phyloP scores from a whole-genome alignment of 92 coral and sea anemone species.

The Phenganax stokvisi region DNA sequence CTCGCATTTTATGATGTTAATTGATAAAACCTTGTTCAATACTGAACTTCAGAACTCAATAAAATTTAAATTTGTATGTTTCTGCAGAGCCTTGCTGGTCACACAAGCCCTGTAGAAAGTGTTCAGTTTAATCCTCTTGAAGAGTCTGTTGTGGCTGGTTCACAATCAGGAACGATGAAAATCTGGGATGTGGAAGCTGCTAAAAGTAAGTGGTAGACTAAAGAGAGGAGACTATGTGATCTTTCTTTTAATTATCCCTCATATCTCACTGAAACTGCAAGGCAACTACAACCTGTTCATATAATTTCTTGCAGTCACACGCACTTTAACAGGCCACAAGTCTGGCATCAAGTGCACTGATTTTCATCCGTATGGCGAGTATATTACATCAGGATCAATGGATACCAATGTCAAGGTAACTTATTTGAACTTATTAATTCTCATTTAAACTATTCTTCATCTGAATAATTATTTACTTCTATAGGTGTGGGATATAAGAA shows the following conservation, averaged over 20 bases:
- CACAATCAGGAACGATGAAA: slow-evolving; percentile 98
- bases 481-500: slow-evolving; percentile 95
- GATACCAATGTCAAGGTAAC: slow-evolving; percentile 86
- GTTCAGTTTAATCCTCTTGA: slow-evolving; percentile 87
- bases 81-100: slow-evolving; percentile 83
- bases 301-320: slow-evolving; percentile 55
- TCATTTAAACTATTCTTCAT: not conserved
- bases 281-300: not conserved
- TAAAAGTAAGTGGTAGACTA: slow-evolving; percentile 60
- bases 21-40: not conserved
- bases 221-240: not conserved
- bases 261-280: not conserved
- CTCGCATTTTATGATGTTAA: not conserved
- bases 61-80: not conserved
- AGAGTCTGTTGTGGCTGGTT: slow-evolving; percentile 94
- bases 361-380: slow-evolving; percentile 97
- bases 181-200: slow-evolving; percentile 99
- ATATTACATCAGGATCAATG: slow-evolving; percentile 91
- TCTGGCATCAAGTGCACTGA: slow-evolving; percentile 88
- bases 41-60: not conserved
- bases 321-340: slow-evolving; percentile 94
- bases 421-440: not conserved
- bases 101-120: slow-evolving; percentile 96
- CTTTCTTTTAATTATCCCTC: too few relatives aligned
- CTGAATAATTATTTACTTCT: not conserved